phyloP scores from a whole-genome alignment of 2,113 vertebrate genomes.

The Microcebus jonahi region DNA sequence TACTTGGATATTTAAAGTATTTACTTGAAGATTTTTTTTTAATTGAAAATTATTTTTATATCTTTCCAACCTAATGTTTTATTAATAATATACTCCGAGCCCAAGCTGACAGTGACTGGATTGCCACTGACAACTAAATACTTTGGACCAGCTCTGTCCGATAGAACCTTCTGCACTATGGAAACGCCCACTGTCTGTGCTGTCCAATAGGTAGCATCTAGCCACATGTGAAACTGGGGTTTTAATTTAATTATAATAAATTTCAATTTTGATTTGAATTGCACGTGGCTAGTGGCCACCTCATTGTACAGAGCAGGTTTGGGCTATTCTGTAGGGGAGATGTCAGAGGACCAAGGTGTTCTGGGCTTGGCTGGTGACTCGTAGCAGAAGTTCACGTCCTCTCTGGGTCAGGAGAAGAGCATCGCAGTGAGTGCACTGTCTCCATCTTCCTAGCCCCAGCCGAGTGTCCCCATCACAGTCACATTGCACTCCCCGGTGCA shows the following conservation, averaged over 20 bases:
- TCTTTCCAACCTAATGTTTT: neutral
- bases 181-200: neutral
- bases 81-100: neutral
- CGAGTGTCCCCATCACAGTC: too few relatives aligned
- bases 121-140: neutral
- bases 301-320: neutral
- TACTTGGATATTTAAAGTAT: conserved; percentile 34
- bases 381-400: neutral
- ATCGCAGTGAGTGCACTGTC: neutral
- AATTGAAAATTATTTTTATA: conserved; percentile 9
- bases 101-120: neutral
- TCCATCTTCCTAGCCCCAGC: neutral
- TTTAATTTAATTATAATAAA: conserved; percentile 36
- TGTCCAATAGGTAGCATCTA: neutral
- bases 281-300: neutral
- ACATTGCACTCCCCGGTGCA: too few relatives aligned
- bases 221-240: neutral
- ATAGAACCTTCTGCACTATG: neutral
- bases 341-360: neutral
- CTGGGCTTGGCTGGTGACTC: neutral
- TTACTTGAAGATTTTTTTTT: neutral
- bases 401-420: neutral
- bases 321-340: neutral
- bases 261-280: neutral
- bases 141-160: neutral